These are phyloP conservation scores for Dysmachus trigonus DNA, from an alignment of 2,888 invertebrate species.

Conservation along the genomic window DNA sequence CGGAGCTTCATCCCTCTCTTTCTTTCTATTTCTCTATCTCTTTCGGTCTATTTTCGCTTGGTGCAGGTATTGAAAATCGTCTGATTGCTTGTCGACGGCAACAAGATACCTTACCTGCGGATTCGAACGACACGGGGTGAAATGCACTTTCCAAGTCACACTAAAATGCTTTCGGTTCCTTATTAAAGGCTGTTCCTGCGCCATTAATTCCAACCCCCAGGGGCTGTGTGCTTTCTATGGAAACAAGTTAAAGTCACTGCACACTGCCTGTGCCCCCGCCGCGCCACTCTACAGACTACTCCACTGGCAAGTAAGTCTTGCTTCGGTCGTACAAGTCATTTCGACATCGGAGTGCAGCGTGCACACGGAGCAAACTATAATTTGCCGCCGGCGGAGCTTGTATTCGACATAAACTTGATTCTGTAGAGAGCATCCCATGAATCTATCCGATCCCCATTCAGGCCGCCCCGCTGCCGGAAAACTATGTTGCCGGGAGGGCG, in stretches of 20 bases:
- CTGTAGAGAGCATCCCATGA: constrained; percentile 10
- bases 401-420: constrained; percentile 26
- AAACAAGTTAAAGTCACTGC: constrained; percentile 26
- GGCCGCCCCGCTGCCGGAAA: background rate
- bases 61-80: constrained; percentile 29
- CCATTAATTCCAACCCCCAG: constrained; percentile 35
- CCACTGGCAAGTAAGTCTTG: background rate
- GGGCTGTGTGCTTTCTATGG: constrained; percentile 21
- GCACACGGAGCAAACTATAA: constrained; percentile 12
- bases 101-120: background rate
- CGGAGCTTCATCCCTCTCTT: no score
- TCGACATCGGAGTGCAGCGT: constrained; percentile 5
- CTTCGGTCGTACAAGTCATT: constrained; percentile 6
- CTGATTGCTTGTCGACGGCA: constrained; percentile 8
- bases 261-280: background rate
- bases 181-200: constrained; percentile 36
- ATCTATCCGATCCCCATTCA: constrained; percentile 8
- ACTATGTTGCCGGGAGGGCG: background rate
- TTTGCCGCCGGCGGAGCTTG: constrained; percentile 27
- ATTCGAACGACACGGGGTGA: constrained; percentile 11
- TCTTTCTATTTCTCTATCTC: no score
- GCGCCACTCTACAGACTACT: no score
- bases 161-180: constrained; percentile 36
- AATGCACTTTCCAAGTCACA: constrained; percentile 22
- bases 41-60: background rate